Evolutionary conservation across 1,140 invertebrate species (phyloP), one percentile per base, ranked within the genome.

Genomic region (Caenorhabditis inopinata): DNA sequence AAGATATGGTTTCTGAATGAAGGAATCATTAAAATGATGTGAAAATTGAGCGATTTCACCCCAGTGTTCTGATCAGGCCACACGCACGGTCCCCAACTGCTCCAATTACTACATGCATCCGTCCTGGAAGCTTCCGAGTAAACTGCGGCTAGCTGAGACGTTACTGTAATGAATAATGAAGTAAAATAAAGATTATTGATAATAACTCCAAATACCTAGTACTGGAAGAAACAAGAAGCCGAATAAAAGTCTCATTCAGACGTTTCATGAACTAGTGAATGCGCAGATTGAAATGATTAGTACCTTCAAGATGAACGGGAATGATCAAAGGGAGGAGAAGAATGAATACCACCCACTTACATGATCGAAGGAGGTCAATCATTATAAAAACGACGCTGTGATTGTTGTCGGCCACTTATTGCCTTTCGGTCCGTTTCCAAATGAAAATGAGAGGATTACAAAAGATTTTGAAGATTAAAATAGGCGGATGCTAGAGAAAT

Each of bases 131-230:
- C 85, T 45, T 86, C 79, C 18, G 87, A 88, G 35, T 88, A 88
- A 46, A 88, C 85, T 29, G 87, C 86, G n/a, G 87, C 87, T 53
- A 88, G 75, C 51, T 88, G 87, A 29, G 77, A 53, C 32, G 77
- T 38, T 58, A 48, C 84, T 84, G 23, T 21, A 85, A n/a, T n/a
- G n/a, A 84, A 21, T 42, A 7, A 42, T 42, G 14, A 5, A 42
- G 5, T 7, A 5, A 42, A 42, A 42, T 42, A 5, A 42, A 42
- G 14, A 7, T 42, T 5, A 14, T 42, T 14, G 5, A 42, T 14
- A 42, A 14, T 42, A 42, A 5, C 38, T 42, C 38, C 14, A 42
- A 5, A 42, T 11, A 68, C 58, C 58, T 5, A 68, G 58, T 29
- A 68, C 32, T 21, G 58, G 58, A 16, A 68, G n/a, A 2, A 68